A percentile compares a stretch with the other conserved stretches of the same genome.
Conservation (phyloP, 2,888 invertebrate genomes). For the Amphiduros pacificus region DNA sequence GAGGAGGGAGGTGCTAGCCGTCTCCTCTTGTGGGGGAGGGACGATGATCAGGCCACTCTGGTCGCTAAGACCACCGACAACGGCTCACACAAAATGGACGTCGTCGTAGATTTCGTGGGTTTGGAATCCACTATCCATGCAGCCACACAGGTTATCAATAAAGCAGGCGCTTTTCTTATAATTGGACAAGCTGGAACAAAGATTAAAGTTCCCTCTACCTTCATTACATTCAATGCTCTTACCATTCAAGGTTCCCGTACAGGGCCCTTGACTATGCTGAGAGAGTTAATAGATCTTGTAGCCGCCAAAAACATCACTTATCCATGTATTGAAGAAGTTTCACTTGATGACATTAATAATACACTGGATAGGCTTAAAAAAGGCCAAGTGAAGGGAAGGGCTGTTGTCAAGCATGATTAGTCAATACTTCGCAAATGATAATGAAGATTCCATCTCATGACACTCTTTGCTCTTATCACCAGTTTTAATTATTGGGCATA, state of each 20-base stretch:
- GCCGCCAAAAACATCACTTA: not conserved
- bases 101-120: not conserved
- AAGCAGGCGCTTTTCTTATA: not conserved
- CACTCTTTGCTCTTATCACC: no score
- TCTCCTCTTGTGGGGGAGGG: not conserved
- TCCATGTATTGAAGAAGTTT: not conserved
- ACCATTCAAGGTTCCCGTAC: not conserved
- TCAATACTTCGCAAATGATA: no score
- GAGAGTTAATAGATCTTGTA: not conserved
- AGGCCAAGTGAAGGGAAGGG: not conserved
- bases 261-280: not conserved
- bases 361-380: not conserved
- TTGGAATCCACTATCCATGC: not conserved
- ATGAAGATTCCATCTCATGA: no score
- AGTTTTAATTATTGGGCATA: no score
- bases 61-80: not conserved
- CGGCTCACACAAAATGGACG: no score
- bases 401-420: not conserved
- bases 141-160: not conserved
- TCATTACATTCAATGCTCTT: not conserved
- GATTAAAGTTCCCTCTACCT: not conserved
- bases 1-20: not conserved
- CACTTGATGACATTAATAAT: not conserved
- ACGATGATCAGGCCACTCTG: not conserved
- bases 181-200: not conserved